Evolutionary conservation across 2,797 vertebrate genomes (phyloP), one percentile per base, ranked within the genome.

Genomic region (Hoplostethus atlanticus): DNA sequence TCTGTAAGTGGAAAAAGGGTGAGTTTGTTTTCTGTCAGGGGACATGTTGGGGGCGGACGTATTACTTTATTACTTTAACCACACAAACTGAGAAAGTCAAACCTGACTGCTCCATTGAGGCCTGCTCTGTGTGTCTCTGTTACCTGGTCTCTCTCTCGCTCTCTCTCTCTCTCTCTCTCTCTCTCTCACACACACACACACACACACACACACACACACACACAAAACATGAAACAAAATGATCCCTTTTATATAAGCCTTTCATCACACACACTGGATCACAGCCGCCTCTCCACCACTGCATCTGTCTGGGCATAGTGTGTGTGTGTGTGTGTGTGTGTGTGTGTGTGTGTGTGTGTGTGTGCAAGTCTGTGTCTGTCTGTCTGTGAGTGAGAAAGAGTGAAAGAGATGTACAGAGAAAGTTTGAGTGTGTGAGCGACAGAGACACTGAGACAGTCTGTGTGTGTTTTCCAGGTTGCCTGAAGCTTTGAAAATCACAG

Each of bases 401-500:
- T 5, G 34, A 34, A 6, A 34, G 6, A 34, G 34, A 34, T 6
- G 6, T 34, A 34, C 34, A 34, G 34, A 34, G 34, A 34, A 34
- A 34, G 34, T 34, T 34, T 34, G 34, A 34, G 34, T 34, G 1
- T 4, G 34, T 34, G 34, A 34, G 6, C 4, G 34, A 34, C 4
- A 5, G 34, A 34, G 34, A 34, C 6, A 34, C 34, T 34, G 34
- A 34, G 34, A 34, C 34, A 34, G 34, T 34, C 4, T 56, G 54
- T 51, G 17, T 65, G 52, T 68, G 56, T 63, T 28, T 79, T 47
- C 38, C 66, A 21, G 57, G 4, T 59, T 79, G 59, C 70, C 54
- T 66, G 15, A 9, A 72, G 38, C 62, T 68, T 59, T 84, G 58
- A 83, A 76, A 75, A 65, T 16, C 66, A 68, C 77, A 72, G 72